A percentile compares a stretch with the other conserved stretches of the same genome.
phyloP scores from a whole-genome alignment of 2,888 invertebrate species.

The Acleris literana region DNA sequence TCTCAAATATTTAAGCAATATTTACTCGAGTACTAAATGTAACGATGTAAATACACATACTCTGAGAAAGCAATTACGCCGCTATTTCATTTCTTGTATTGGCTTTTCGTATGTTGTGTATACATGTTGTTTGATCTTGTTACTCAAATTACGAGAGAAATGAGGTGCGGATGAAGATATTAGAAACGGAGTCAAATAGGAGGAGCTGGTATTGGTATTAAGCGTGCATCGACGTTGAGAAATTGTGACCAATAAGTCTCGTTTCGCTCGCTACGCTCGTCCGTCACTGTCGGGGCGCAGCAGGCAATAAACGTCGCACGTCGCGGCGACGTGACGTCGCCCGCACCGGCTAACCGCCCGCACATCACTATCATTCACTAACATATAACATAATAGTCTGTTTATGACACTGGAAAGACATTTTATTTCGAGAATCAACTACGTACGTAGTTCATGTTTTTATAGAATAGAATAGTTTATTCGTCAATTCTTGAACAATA shows the following conservation, averaged over 20 bases:
- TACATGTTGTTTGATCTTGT: slow-evolving; percentile 25
- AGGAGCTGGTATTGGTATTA: slow-evolving; percentile 52
- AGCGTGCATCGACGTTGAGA: slow-evolving; percentile 66
- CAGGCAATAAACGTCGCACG: slow-evolving; percentile 60
- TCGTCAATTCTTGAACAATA: no score
- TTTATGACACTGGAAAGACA: no score
- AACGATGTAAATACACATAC: slow-evolving; percentile 9
- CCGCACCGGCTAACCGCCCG: slow-evolving; percentile 27
- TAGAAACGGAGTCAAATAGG: slow-evolving; percentile 58
- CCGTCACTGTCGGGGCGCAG: slow-evolving; percentile 69
- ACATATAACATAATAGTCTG: background rate
- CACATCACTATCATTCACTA: slow-evolving; percentile 26
- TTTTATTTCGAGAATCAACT: no score
- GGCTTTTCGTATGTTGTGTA: slow-evolving; percentile 6
- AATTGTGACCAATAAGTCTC: slow-evolving; percentile 75
- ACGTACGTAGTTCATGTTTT: no score
- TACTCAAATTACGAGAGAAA: slow-evolving; percentile 10
- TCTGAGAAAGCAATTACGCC: slow-evolving; percentile 21
- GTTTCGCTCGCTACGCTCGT: slow-evolving; percentile 67
- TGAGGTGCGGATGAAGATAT: slow-evolving; percentile 41
- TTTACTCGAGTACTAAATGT: slow-evolving; percentile 15
- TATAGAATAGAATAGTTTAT: no score
- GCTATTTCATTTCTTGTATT: slow-evolving; percentile 16
- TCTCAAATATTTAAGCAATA: slow-evolving; percentile 14
- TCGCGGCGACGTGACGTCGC: slow-evolving; percentile 38